Percentiles rank a stretch among this genome's conserved stretches.
Conservation (phyloP, 2,888 invertebrate species). For the Melikaiella ostensackeni region DNA sequence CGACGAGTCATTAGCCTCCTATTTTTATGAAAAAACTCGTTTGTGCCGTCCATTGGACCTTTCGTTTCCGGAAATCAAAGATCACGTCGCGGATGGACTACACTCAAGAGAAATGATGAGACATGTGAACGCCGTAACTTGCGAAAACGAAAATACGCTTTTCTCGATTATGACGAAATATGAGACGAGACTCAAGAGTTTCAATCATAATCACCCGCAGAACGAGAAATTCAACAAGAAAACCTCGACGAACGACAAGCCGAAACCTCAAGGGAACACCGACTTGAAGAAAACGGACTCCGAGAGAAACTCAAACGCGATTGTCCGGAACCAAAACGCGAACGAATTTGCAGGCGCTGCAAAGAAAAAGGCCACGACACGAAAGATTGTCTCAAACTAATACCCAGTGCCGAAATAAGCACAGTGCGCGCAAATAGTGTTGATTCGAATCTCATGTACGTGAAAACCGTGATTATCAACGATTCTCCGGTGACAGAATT, state of each 20-base stretch:
- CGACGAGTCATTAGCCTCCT: constrained; percentile 42
- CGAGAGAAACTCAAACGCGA: too few relatives aligned
- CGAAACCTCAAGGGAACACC: not conserved
- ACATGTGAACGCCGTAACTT: constrained; percentile 20
- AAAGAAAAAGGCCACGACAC: constrained; percentile 7
- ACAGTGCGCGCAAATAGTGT: not conserved
- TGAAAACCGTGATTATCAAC: too few relatives aligned
- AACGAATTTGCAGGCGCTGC: constrained; percentile 7
- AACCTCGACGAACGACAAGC: constrained; percentile 9
- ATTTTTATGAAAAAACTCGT: constrained; percentile 48
- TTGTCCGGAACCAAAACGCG: constrained; percentile 32
- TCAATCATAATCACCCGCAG: not conserved
- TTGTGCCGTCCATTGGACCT: constrained; percentile 43
- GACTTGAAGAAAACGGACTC: not conserved
- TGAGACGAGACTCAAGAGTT: constrained; percentile 7
- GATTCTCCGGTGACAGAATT: too few relatives aligned
- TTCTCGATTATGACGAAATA: constrained; percentile 27
- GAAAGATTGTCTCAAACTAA: constrained; percentile 28
- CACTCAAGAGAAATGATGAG: constrained; percentile 41
- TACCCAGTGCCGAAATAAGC: constrained; percentile 2
- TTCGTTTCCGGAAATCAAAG: constrained; percentile 40
- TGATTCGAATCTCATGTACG: too few relatives aligned
- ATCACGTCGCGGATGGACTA: constrained; percentile 46
- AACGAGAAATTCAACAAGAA: constrained; percentile 11
- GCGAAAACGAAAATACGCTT: constrained; percentile 30